Conservation (phyloP, 2,113 vertebrate genomes). For the Hystrix brachyura region DNA sequence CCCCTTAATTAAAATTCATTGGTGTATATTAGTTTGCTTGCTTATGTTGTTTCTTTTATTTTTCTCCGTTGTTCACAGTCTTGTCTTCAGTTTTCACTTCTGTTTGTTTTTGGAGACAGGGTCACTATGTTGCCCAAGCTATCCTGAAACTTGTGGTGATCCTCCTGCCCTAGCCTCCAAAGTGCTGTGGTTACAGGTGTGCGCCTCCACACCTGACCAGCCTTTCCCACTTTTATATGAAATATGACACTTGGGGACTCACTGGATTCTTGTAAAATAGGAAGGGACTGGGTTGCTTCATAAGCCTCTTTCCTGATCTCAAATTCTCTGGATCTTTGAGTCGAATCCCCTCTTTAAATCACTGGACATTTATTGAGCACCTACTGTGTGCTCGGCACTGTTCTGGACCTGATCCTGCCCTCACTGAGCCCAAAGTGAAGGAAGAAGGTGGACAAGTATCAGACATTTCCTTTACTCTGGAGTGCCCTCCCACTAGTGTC, state of each 20-base stretch:
- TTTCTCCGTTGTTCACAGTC: too few relatives aligned
- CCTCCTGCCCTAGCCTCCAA: neutral
- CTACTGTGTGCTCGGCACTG: neutral
- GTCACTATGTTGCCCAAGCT: neutral
- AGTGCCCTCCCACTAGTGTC: neutral
- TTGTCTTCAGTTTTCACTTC: neutral
- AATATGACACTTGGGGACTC: neutral
- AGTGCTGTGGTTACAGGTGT: neutral
- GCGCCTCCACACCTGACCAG: neutral
- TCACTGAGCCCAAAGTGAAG: neutral
- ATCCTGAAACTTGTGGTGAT: neutral
- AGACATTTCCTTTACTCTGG: neutral
- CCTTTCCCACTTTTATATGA: neutral
- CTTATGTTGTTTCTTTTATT: too few relatives aligned
- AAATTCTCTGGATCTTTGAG: neutral
- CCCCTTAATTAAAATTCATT: too few relatives aligned
- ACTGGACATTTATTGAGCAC: neutral
- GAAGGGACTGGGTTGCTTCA: neutral
- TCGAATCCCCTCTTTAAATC: neutral
- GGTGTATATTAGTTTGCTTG: too few relatives aligned
- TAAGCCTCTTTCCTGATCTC: neutral
- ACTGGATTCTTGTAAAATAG: neutral
- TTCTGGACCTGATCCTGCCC: neutral
- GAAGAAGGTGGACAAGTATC: neutral
- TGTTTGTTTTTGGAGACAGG: neutral